Evolutionary conservation across 30 jellyfish, hydroid and myxozoan genomes (phyloP).

Genomic region (Pseudorhiza aurosa): DNA sequence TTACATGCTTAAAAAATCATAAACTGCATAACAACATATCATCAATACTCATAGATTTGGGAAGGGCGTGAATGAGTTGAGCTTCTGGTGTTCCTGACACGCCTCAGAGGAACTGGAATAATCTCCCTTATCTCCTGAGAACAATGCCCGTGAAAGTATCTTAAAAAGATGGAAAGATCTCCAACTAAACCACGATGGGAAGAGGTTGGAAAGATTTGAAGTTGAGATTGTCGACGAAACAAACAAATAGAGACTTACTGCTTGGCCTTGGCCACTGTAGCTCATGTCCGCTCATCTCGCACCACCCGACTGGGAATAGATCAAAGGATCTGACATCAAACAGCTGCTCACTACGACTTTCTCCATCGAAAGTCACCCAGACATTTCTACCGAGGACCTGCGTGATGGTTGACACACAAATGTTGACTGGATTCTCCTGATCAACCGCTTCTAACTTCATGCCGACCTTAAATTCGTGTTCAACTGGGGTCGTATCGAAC

Average conservation of each 20-base stretch:
- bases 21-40: too few relatives aligned
- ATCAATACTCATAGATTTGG: too few relatives aligned
- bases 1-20: too few relatives aligned
- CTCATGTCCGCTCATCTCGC: slow-evolving; percentile 96
- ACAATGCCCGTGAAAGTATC: too few relatives aligned
- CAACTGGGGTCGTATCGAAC: slow-evolving; percentile 56
- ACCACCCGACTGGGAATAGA: slow-evolving; percentile 96
- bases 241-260: slow-evolving; percentile 82
- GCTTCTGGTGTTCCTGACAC: too few relatives aligned
- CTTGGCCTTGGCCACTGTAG: slow-evolving; percentile 98
- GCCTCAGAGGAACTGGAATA: too few relatives aligned
- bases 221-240: too few relatives aligned
- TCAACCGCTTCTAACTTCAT: slow-evolving; percentile 98
- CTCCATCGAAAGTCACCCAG: slow-evolving; percentile 95
- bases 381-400: slow-evolving; percentile 75
- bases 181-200: too few relatives aligned
- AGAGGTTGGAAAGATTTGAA: too few relatives aligned
- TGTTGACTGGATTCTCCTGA: slow-evolving; percentile 75
- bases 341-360: slow-evolving; percentile 89
- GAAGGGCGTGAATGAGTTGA: too few relatives aligned
- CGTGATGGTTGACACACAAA: slow-evolving; percentile 88
- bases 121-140: too few relatives aligned
- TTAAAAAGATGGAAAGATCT: too few relatives aligned
- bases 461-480: slow-evolving; percentile 78
- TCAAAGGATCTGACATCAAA: slow-evolving; percentile 68